These are phyloP conservation scores for Numida meleagris DNA, from an alignment of 2,113 vertebrate genomes.

Conservation along the genomic window DNA sequence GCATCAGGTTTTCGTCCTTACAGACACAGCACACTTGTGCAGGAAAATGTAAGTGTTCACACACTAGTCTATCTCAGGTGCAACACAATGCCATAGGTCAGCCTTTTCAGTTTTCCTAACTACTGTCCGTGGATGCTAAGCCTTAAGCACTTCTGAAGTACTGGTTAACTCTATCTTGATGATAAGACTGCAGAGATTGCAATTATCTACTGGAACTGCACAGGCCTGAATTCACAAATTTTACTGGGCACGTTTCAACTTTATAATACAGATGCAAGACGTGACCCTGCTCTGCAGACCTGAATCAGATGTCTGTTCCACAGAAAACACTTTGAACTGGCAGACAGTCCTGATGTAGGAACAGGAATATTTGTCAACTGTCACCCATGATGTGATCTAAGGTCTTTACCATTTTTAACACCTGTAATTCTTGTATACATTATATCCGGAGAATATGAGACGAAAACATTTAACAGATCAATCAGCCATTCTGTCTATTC, in stretches of 20 bases:
- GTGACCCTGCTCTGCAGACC: not conserved
- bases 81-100: not conserved
- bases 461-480: not conserved
- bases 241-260: not conserved
- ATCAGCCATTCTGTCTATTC: not conserved
- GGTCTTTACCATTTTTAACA: not conserved
- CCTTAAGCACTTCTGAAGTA: constrained; percentile 16
- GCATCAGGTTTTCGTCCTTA: not conserved
- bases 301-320: not conserved
- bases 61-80: not conserved
- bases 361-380: not conserved
- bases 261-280: not conserved
- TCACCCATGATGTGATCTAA: not conserved
- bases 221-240: not conserved
- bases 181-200: constrained; percentile 23
- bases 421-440: not conserved
- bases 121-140: not conserved
- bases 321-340: not conserved
- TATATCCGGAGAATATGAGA: not conserved
- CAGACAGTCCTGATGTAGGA: not conserved
- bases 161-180: not conserved
- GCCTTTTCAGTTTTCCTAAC: not conserved
- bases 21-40: rapidly evolving
- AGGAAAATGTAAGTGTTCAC: not conserved
- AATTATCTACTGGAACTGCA: not conserved